These are phyloP conservation scores for Tiphia femorata DNA, from an alignment of 2,888 invertebrate genomes.

Conservation along the genomic window DNA sequence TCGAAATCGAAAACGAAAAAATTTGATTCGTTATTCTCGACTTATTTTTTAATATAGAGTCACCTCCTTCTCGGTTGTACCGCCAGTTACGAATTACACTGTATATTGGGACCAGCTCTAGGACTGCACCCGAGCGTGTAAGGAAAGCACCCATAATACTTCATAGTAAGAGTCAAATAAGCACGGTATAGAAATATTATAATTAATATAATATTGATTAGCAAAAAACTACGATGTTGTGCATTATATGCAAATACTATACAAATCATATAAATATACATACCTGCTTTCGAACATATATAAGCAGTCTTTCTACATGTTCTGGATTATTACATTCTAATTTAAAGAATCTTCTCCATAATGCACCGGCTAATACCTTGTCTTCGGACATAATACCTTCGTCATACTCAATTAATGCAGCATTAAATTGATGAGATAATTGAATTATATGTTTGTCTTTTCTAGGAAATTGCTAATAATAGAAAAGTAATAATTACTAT, in stretches of 20 bases:
- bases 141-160: no score
- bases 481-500: conserved; percentile 5
- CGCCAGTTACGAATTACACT: no score
- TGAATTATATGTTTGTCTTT: conserved; percentile 77
- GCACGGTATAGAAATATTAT: no score
- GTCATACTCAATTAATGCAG: conserved; percentile 86
- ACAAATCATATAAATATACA: not conserved
- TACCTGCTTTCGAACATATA: conserved; percentile 77
- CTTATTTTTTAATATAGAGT: no score
- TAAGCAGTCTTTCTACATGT: conserved; percentile 78
- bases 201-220: not conserved
- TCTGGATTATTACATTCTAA: conserved; percentile 76
- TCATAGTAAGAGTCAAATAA: no score
- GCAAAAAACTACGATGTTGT: not conserved
- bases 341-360: conserved; percentile 88
- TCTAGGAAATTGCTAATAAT: conserved; percentile 75
- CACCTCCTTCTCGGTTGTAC: no score
- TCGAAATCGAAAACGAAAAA: no score
- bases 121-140: no score
- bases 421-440: conserved; percentile 85
- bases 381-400: conserved; percentile 87
- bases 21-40: no score
- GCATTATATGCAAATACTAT: not conserved
- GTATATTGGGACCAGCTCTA: no score
- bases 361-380: conserved; percentile 80